Conservation (phyloP, 2,797 vertebrate species). For the Tragopan temminckii region DNA sequence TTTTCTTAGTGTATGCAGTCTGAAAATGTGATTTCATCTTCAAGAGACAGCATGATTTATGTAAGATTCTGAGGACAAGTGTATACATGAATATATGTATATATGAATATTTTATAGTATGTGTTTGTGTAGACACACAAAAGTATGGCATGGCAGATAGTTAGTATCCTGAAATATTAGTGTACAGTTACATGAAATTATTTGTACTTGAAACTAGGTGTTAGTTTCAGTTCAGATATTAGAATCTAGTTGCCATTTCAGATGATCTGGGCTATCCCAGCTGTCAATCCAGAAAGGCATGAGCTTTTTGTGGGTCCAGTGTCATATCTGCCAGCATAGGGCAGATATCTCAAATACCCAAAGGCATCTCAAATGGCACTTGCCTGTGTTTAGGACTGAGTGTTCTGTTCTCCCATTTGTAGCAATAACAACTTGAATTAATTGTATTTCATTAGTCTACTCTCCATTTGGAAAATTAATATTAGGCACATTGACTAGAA, state of each 20-base stretch:
- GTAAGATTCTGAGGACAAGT: not conserved
- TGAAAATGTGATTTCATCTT: not conserved
- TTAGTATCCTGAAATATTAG: not conserved
- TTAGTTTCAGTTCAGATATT: not conserved
- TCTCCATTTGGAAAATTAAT: not conserved
- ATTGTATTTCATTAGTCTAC: not conserved
- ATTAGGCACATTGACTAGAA: not conserved
- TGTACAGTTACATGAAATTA: not conserved
- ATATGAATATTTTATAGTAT: not conserved
- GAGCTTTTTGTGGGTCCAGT: constrained; percentile 46
- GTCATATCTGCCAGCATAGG: not conserved
- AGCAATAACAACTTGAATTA: not conserved
- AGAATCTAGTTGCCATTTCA: not conserved
- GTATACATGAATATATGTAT: not conserved
- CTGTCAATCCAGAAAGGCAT: constrained; percentile 27
- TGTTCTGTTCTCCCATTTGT: not conserved
- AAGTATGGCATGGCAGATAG: not conserved
- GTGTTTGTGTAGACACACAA: not conserved
- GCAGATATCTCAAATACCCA: constrained; percentile 11
- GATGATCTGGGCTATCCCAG: not conserved
- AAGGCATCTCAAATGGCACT: constrained; percentile 21
- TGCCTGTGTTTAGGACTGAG: constrained; percentile 7
- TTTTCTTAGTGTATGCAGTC: not conserved
- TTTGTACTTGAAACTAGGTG: not conserved
- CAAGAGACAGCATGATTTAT: not conserved